These are phyloP conservation scores for Enoplolaimus lenunculus DNA, from an alignment of 2,888 invertebrate genomes.

Conservation along the genomic window DNA sequence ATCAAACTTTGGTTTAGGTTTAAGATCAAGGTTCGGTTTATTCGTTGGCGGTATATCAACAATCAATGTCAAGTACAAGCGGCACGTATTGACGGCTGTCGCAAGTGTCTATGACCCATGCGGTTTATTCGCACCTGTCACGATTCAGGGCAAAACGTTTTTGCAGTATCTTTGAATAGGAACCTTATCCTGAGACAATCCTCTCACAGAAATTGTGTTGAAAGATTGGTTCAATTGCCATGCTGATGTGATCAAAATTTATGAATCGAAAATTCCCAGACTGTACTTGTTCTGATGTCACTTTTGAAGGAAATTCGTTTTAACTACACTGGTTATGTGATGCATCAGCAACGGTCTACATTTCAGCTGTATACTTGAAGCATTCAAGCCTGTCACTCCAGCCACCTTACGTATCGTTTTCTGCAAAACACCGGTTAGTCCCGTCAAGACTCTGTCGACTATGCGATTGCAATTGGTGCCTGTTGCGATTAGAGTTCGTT, in stretches of 20 bases:
- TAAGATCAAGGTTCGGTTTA: no score
- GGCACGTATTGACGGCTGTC: conserved; percentile 25
- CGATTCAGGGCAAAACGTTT: conserved; percentile 26
- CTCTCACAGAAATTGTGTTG: conserved; percentile 19
- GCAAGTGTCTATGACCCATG: conserved; percentile 27
- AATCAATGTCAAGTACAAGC: conserved; percentile 22
- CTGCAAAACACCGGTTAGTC: conserved; percentile 27
- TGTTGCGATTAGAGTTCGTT: conserved; percentile 23
- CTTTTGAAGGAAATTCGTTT: background rate
- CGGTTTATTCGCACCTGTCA: conserved; percentile 25
- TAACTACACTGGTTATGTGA: conserved; percentile 27
- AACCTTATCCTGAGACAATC: conserved; percentile 29
- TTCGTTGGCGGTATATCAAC: background rate
- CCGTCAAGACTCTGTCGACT: conserved; percentile 25
- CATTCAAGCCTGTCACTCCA: background rate
- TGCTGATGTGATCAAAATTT: background rate
- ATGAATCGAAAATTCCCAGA: background rate
- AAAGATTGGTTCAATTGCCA: background rate
- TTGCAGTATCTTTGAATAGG: conserved; percentile 30
- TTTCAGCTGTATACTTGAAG: conserved; percentile 26
- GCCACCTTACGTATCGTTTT: conserved; percentile 21
- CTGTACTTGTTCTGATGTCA: background rate
- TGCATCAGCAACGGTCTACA: conserved; percentile 28
- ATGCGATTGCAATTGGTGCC: conserved; percentile 24
- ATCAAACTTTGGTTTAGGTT: no score